These are phyloP conservation scores for Cinara cedri DNA, from an alignment of 2,888 invertebrate genomes.

Conservation along the genomic window DNA sequence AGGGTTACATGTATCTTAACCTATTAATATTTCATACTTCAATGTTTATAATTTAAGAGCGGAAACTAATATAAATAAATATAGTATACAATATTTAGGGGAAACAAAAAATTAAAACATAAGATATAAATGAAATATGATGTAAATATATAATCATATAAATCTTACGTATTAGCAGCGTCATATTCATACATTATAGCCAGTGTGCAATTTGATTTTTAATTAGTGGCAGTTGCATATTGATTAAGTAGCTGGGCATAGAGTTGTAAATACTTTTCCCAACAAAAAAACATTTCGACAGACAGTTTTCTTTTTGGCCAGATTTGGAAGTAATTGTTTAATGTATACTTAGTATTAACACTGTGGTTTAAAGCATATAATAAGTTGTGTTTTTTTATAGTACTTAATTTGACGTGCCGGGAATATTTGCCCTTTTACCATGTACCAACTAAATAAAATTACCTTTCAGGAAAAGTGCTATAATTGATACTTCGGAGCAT, in stretches of 20 bases:
- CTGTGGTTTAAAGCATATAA: not conserved
- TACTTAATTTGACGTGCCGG: not conserved
- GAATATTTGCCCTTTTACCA: too few species aligned
- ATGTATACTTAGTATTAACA: constrained; percentile 2
- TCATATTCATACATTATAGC: constrained; percentile 21
- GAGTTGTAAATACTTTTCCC: not conserved
- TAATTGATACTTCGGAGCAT: too few species aligned
- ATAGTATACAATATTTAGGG: too few species aligned
- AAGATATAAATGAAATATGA: not conserved
- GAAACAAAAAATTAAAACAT: not conserved
- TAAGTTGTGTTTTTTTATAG: not conserved
- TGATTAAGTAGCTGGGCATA: not conserved
- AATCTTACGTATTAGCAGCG: too few species aligned
- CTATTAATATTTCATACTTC: too few species aligned
- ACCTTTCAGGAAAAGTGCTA: too few species aligned
- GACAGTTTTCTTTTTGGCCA: constrained; percentile 4
- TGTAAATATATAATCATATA: not conserved
- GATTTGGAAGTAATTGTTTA: not conserved
- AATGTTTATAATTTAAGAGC: too few species aligned
- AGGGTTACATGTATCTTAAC: too few species aligned
- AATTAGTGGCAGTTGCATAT: not conserved
- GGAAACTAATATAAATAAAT: too few species aligned
- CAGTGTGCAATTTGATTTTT: not conserved
- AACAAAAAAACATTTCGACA: not conserved
- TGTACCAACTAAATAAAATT: too few species aligned